phyloP scores from a whole-genome alignment of 2,113 vertebrate genomes.

The Anolis carolinensis region DNA sequence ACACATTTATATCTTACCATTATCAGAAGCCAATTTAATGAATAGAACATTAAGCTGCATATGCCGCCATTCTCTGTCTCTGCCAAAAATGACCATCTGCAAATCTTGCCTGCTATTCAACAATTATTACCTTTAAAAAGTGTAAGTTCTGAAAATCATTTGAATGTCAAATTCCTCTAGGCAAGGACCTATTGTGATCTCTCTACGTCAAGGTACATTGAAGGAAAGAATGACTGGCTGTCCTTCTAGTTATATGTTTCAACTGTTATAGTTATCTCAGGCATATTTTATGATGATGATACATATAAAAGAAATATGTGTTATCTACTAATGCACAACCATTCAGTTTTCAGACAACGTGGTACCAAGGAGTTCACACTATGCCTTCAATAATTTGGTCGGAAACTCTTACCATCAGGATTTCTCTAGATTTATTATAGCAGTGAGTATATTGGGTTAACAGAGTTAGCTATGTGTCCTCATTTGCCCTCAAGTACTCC shows the following conservation, averaged over 20 bases:
- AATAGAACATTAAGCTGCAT: no score
- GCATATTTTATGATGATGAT: neutral
- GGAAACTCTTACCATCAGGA: neutral
- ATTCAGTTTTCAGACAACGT: neutral
- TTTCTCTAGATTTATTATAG: slow-evolving; percentile 29
- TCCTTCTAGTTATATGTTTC: neutral
- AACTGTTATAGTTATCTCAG: neutral
- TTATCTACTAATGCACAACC: neutral
- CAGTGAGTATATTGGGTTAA: neutral
- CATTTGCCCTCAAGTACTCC: neutral
- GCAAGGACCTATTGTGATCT: neutral
- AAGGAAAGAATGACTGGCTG: neutral
- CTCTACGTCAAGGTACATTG: neutral
- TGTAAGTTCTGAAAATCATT: neutral
- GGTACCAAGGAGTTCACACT: neutral
- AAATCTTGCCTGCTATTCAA: neutral
- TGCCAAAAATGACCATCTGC: no score
- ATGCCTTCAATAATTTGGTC: neutral
- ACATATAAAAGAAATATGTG: neutral
- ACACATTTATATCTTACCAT: no score
- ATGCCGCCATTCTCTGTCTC: no score
- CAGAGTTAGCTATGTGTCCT: neutral
- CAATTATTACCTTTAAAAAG: neutral
- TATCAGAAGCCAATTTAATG: no score
- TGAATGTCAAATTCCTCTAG: neutral